Conservation (phyloP, 2,797 vertebrate species). For the Mormyrops attenuatus region DNA sequence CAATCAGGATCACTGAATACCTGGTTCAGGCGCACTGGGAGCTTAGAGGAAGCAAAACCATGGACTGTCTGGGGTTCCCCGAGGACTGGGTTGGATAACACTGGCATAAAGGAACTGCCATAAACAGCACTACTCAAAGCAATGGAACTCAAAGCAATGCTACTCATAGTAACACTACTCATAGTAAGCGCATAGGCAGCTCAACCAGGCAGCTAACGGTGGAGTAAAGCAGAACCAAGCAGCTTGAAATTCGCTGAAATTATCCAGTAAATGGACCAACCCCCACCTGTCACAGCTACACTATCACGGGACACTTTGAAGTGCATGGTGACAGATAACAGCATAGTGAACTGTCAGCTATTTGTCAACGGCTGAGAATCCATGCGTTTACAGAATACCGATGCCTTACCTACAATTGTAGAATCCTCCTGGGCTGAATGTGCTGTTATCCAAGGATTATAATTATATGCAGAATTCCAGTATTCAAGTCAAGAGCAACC, state of each 20-base stretch:
- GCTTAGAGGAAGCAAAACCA: background rate
- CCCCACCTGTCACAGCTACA: background rate
- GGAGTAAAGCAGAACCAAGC: background rate
- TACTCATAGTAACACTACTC: background rate
- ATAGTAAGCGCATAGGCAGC: background rate
- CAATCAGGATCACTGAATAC: too few species aligned
- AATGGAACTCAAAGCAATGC: background rate
- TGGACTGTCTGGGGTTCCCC: background rate
- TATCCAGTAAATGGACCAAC: background rate
- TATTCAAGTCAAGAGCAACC: constrained; percentile 24
- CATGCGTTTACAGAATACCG: background rate
- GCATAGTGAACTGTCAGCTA: background rate
- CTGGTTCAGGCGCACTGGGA: background rate
- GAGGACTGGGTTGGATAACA: background rate
- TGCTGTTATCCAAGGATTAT: background rate
- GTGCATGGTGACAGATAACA: background rate
- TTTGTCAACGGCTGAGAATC: background rate
- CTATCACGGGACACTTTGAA: background rate
- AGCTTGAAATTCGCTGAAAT: background rate
- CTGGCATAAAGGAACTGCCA: background rate
- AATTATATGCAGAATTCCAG: background rate
- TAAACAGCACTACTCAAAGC: background rate
- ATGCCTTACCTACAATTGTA: constrained; percentile 15
- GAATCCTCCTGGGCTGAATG: background rate
- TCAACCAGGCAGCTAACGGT: background rate